A percentile compares a stretch with the other conserved stretches of the same genome.
Evolutionary conservation across 23 tunicate species (phyloP).

Genomic region (Diplosoma virens): DNA sequence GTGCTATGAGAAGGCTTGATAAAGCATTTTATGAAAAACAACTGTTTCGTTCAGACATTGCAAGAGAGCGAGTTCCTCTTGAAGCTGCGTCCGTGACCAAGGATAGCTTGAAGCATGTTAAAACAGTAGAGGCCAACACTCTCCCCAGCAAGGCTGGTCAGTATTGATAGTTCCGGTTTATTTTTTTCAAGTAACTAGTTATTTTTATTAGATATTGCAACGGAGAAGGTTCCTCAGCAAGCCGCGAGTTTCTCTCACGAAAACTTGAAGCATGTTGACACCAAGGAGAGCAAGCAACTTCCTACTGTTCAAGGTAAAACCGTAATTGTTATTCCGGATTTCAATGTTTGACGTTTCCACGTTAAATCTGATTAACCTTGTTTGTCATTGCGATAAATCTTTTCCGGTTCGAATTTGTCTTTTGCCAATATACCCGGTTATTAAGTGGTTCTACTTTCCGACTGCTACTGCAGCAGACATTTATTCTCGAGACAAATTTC

Average conservation of each 20-base stretch:
- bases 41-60: constrained; percentile 35
- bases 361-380: too few relatives aligned
- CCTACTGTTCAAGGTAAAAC: constrained; percentile 58
- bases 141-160: constrained; percentile 36
- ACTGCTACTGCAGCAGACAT: too few relatives aligned
- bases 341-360: too few relatives aligned
- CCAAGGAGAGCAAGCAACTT: constrained; percentile 43
- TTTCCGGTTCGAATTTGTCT: too few relatives aligned
- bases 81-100: constrained; percentile 53
- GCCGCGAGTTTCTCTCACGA: constrained; percentile 58
- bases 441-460: too few relatives aligned
- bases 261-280: constrained; percentile 64
- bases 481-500: too few relatives aligned
- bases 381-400: too few relatives aligned
- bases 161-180: not conserved
- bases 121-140: constrained; percentile 29
- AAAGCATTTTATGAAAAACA: not conserved
- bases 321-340: too few relatives aligned
- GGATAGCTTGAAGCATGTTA: constrained; percentile 62
- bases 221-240: constrained; percentile 39
- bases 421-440: too few relatives aligned
- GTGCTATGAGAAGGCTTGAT: not conserved
- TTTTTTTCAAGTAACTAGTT: not conserved
- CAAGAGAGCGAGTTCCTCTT: constrained; percentile 41
- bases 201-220: constrained; percentile 46